Evolutionary conservation across 2,888 invertebrate species (phyloP).

Genomic region (Andrena trimmerana): DNA sequence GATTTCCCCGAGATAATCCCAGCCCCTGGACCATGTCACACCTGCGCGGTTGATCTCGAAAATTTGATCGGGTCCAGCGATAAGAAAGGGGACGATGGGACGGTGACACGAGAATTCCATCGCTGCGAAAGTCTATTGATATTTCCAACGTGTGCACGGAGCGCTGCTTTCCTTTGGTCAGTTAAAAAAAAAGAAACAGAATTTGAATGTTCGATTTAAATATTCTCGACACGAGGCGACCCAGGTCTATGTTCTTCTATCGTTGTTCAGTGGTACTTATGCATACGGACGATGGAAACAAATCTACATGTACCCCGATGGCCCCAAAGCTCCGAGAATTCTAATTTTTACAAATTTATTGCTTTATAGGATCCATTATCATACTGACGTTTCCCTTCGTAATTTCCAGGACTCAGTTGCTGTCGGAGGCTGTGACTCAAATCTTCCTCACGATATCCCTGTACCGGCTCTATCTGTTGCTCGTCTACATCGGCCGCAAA

Average conservation of each 20-base stretch:
- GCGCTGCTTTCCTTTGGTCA: not conserved
- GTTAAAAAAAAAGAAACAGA: too few species aligned
- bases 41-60: constrained; percentile 26
- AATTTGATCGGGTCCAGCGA: constrained; percentile 50
- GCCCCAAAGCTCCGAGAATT: not conserved
- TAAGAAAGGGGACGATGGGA: constrained; percentile 15
- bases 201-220: not conserved
- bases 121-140: not conserved
- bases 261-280: too few species aligned
- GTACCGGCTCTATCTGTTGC: constrained; percentile 90
- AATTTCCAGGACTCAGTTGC: constrained; percentile 86
- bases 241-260: too few species aligned
- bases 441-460: constrained; percentile 89
- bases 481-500: constrained; percentile 86
- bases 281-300: too few species aligned
- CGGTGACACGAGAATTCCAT: constrained; percentile 42
- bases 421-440: constrained; percentile 90
- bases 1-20: constrained; percentile 46
- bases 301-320: too few species aligned
- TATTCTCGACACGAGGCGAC: not conserved
- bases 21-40: constrained; percentile 21
- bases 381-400: constrained; percentile 5
- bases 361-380: not conserved
- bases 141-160: constrained; percentile 7
- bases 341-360: not conserved